A percentile compares a stretch with the other conserved stretches of the same genome.
These are phyloP conservation scores for Chloebia gouldiae DNA, from an alignment of 2,113 vertebrate genomes.

Conservation along the genomic window DNA sequence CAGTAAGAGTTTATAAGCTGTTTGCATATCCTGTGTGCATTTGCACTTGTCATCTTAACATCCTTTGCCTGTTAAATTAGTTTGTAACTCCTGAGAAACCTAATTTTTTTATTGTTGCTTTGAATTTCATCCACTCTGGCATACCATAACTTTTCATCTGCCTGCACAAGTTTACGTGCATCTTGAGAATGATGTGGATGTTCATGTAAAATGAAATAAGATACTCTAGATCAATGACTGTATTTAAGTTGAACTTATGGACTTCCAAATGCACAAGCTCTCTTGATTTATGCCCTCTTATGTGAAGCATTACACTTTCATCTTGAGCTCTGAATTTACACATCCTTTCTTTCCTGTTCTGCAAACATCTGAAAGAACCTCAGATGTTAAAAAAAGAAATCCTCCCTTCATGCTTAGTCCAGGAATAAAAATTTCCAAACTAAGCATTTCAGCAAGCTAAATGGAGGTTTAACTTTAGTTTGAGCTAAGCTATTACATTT, in stretches of 20 bases:
- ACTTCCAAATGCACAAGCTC: background rate
- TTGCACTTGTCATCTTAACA: background rate
- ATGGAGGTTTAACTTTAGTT: background rate
- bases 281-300: constrained; percentile 3
- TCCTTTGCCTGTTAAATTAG: background rate
- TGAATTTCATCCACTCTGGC: background rate
- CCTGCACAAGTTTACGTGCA: background rate
- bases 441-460: background rate
- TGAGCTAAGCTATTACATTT: background rate
- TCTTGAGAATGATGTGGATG: background rate
- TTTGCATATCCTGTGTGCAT: background rate
- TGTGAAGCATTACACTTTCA: background rate
- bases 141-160: background rate
- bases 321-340: background rate
- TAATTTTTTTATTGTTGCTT: background rate
- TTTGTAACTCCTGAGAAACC: background rate
- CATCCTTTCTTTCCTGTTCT: constrained; percentile 1
- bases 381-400: background rate
- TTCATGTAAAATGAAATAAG: background rate
- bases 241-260: background rate
- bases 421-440: background rate
- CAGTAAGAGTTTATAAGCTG: background rate
- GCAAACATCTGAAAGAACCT: constrained; percentile 6
- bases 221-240: background rate
- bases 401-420: background rate